phyloP scores from a whole-genome alignment of 1,140 invertebrate genomes.

The Brachionus rotundiformis region DNA sequence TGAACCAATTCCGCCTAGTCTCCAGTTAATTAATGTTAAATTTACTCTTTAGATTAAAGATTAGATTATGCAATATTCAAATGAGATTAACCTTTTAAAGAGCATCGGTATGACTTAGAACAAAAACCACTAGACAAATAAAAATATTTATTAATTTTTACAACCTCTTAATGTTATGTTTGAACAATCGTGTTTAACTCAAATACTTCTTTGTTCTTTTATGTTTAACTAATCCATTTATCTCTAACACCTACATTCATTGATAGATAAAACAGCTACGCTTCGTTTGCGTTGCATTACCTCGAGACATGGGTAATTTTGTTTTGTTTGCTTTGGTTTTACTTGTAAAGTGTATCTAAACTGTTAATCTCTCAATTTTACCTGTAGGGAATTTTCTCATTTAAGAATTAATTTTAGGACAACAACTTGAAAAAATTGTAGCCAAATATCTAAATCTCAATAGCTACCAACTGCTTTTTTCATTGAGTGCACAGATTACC shows the following conservation, averaged over 20 bases:
- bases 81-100: neutral
- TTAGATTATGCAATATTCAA: neutral
- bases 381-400: neutral
- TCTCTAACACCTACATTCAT: neutral
- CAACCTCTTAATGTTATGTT: neutral
- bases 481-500: too few relatives aligned
- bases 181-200: slow-evolving; percentile 5
- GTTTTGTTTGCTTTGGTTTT: neutral
- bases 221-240: neutral
- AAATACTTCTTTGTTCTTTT: neutral
- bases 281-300: neutral
- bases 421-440: too few relatives aligned
- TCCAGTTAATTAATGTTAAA: neutral
- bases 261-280: neutral
- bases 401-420: neutral
- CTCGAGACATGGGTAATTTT: neutral
- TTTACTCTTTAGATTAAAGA: neutral
- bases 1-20: neutral
- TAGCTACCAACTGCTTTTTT: too few relatives aligned
- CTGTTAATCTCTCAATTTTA: neutral
- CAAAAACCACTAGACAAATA: neutral
- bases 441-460: too few relatives aligned
- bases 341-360: slow-evolving; percentile 4
- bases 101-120: neutral
- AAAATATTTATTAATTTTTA: neutral